Evolutionary conservation across 2,888 invertebrate species (phyloP), one percentile per base, ranked within the genome.

Genomic region (Drosophila greeni): DNA sequence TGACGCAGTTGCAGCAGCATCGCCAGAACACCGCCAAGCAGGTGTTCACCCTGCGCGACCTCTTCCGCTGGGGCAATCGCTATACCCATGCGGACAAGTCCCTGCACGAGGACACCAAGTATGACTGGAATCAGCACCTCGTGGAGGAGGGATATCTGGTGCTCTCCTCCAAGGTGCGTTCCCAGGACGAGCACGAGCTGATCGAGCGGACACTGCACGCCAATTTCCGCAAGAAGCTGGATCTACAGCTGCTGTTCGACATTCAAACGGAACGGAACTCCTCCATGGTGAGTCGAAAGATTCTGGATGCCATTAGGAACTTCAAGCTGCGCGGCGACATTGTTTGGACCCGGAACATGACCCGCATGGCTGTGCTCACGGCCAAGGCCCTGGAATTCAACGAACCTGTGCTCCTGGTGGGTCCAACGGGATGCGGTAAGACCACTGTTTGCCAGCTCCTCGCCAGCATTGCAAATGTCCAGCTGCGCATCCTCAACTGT

Each of bases 361-460:
- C 97, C 53, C 90, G 94, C 79, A 91, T 95, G 86, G 95, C 94
- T 0, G 93, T 95, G 16, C 87, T 95, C 16, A 93, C 94, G 2
- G 93, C 92, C 1, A 96, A 98, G 89, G 95, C 98, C 0, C 91
- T 97, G 75, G 92, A 93, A 73, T 99, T 97, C 84, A 92, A 95
- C 76, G 99, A 99, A 87, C 99, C 99, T 0, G 95, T 98, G 1
- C 89, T 99, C 45, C 90, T 99, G 40, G 97, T 99, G 1, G 99
- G 99, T 11, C 98, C 98, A 86, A 99, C 99, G 1, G 99, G 98
- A 0, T 97, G 98, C 86, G 99, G 99, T 0, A 99, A 99, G 90
- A 99, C 99, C 0, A 98, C 98, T 0, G 92, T 98, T 5, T 98
- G 97, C 80, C 97, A 99, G 90, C 90, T 98, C 18, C 91, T 96